phyloP scores from a whole-genome alignment of 2,797 vertebrate species.

The Chromobotia macracanthus region DNA sequence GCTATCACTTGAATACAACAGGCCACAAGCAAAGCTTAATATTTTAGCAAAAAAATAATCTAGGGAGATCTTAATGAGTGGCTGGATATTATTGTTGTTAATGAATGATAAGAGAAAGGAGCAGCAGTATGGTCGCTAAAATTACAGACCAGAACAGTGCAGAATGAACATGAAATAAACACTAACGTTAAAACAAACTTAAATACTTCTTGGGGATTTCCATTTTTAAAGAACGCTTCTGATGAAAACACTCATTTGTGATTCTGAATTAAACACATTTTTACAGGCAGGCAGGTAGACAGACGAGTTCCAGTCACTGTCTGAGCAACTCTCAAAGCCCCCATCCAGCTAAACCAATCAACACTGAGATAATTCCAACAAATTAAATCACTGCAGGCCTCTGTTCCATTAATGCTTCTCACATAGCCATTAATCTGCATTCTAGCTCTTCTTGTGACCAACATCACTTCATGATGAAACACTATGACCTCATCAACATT shows the following conservation, averaged over 20 bases:
- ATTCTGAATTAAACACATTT: slow-evolving; percentile 41
- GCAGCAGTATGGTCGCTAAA: too few relatives aligned
- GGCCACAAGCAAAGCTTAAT: slow-evolving; percentile 4
- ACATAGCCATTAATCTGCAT: slow-evolving; percentile 35
- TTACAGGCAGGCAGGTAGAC: slow-evolving; percentile 37
- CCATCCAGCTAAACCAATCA: slow-evolving; percentile 50
- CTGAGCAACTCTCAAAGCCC: slow-evolving; percentile 36
- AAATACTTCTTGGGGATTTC: neutral
- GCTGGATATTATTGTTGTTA: too few relatives aligned
- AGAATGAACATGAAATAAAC: too few relatives aligned
- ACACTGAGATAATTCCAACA: slow-evolving; percentile 58
- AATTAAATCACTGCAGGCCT: slow-evolving; percentile 54
- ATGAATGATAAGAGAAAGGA: too few relatives aligned
- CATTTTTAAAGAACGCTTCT: slow-evolving; percentile 35
- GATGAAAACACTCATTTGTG: slow-evolving; percentile 34
- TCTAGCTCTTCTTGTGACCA: slow-evolving; percentile 26
- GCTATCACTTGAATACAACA: slow-evolving; percentile 1
- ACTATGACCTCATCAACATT: slow-evolving; percentile 9
- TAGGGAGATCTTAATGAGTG: too few relatives aligned
- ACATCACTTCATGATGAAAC: slow-evolving; percentile 22
- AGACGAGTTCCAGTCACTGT: slow-evolving; percentile 40
- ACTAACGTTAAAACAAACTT: too few relatives aligned
- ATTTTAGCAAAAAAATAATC: too few relatives aligned
- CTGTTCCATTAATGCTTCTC: slow-evolving; percentile 46
- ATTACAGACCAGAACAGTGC: too few relatives aligned